Conservation (phyloP, 2,797 vertebrate species). For the Morus bassanus region DNA sequence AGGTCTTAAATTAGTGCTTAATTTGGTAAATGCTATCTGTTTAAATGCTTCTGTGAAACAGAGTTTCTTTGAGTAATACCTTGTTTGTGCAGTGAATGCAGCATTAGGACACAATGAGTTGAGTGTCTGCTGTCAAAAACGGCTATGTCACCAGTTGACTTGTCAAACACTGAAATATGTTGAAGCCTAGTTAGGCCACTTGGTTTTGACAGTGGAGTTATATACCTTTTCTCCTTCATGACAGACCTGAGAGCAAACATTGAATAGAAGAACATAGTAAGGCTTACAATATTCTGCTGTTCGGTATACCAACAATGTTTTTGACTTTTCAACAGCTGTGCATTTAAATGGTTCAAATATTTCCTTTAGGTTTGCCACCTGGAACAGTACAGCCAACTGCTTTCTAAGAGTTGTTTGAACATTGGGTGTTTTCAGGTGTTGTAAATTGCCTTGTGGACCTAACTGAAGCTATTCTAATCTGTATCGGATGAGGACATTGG, state of each 20-base stretch:
- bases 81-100: background rate
- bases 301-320: background rate
- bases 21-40: background rate
- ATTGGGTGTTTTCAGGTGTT: background rate
- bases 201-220: background rate
- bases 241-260: background rate
- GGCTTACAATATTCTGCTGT: background rate
- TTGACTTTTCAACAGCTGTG: background rate
- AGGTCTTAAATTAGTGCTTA: background rate
- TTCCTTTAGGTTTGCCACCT: background rate
- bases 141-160: background rate
- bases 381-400: background rate
- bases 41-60: background rate
- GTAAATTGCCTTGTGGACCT: background rate
- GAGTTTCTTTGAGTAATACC: background rate
- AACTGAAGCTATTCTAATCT: background rate
- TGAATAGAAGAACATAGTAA: background rate
- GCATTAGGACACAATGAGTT: background rate
- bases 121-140: background rate
- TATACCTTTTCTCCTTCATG: background rate
- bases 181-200: background rate
- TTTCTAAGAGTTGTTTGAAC: background rate
- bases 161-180: background rate
- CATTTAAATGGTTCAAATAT: background rate
- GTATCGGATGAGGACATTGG: background rate